These are phyloP conservation scores for Globodera rostochiensis DNA, from an alignment of 1,140 invertebrate species.

Conservation along the genomic window DNA sequence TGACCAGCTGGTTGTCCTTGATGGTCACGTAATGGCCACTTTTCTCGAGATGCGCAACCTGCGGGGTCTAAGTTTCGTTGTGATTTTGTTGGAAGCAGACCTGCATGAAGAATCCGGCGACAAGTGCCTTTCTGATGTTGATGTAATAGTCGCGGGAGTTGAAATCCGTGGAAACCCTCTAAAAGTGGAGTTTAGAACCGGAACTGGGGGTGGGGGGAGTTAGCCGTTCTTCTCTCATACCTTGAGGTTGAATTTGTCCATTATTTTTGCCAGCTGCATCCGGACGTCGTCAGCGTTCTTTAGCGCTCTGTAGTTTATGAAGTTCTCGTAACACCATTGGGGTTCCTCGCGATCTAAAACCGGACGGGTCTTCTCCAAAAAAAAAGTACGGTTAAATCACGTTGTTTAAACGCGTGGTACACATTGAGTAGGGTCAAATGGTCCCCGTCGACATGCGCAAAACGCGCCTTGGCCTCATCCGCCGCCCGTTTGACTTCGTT, in stretches of 20 bases:
- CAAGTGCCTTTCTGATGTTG: slow-evolving; percentile 95
- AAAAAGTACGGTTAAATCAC: slow-evolving; percentile 69
- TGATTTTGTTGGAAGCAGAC: slow-evolving; percentile 68
- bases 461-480: slow-evolving; percentile 97
- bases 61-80: background rate
- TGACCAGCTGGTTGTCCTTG: slow-evolving; percentile 98
- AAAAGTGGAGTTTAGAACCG: background rate
- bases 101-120: slow-evolving; percentile 99
- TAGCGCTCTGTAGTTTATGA: slow-evolving; percentile 94
- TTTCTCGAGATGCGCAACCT: slow-evolving; percentile 90
- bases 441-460: slow-evolving; percentile 99
- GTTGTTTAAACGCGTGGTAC: slow-evolving; percentile 98
- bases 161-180: slow-evolving; percentile 85
- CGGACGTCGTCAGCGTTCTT: slow-evolving; percentile 88
- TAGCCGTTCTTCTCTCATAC: slow-evolving; percentile 65
- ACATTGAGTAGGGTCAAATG: slow-evolving; percentile 92
- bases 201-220: slow-evolving; percentile 67
- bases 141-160: slow-evolving; percentile 97
- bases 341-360: slow-evolving; percentile 78
- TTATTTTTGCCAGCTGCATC: slow-evolving; percentile 80
- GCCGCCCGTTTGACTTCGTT: slow-evolving; percentile 98
- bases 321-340: slow-evolving; percentile 99
- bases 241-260: slow-evolving; percentile 89
- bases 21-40: slow-evolving; percentile 96
- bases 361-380: background rate